Evolutionary conservation across 2,888 invertebrate genomes (phyloP).

Genomic region (Dichetophora obliterata): DNA sequence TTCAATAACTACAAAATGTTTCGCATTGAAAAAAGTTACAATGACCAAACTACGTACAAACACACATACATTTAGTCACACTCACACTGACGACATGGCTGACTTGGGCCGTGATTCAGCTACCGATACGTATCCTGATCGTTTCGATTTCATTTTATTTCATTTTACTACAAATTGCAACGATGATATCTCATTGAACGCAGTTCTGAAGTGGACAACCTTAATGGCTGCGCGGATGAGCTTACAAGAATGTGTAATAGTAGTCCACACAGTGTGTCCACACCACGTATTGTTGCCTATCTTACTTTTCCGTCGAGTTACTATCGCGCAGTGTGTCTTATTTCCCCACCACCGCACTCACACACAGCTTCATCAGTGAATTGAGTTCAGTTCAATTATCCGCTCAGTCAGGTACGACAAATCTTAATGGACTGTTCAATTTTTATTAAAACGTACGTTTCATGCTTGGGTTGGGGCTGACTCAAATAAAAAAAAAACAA

Average conservation of each 20-base stretch:
- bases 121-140: background rate
- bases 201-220: slow-evolving; percentile 32
- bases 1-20: background rate
- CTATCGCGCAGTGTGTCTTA: background rate
- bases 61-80: background rate
- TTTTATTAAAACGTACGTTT: slow-evolving; percentile 53
- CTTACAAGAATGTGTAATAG: background rate
- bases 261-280: too few relatives aligned
- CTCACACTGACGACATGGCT: background rate
- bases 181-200: slow-evolving; percentile 31
- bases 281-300: background rate
- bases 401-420: slow-evolving; percentile 60
- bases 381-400: slow-evolving; percentile 47
- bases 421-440: slow-evolving; percentile 62
- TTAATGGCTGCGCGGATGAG: slow-evolving; percentile 20
- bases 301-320: background rate
- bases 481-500: background rate
- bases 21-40: background rate
- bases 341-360: background rate
- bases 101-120: background rate
- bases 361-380: background rate
- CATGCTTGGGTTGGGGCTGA: background rate
- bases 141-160: slow-evolving; percentile 30
- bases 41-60: background rate
- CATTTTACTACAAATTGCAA: slow-evolving; percentile 39